Evolutionary conservation across 1,140 invertebrate genomes (phyloP).

Genomic region (Helicoverpa armigera): DNA sequence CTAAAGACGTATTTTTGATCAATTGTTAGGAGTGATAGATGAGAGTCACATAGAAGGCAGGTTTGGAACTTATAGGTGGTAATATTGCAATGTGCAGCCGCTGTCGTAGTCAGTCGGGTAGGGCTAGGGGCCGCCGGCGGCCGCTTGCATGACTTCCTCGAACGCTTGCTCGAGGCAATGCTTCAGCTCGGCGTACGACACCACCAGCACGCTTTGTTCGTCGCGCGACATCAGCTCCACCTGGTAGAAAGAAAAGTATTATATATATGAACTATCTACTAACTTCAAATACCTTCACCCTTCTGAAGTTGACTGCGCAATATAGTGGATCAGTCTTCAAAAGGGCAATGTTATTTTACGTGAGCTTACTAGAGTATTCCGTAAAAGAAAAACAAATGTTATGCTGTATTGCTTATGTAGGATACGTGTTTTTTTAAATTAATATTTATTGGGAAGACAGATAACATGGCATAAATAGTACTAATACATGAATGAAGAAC

Average conservation of each 20-base stretch:
- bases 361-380: no score
- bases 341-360: no score
- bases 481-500: no score
- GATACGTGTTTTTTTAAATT: no score
- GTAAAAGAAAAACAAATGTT: no score
- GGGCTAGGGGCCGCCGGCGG: conserved; percentile 55
- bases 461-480: no score
- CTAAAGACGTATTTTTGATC: conserved; percentile 13
- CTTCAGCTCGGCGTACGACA: conserved; percentile 97
- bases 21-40: not conserved
- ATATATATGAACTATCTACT: not conserved
- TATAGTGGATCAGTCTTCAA: no score
- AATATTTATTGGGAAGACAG: no score
- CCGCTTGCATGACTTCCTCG: conserved; percentile 89
- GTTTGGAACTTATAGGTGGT: conserved; percentile 6
- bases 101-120: not conserved
- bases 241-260: conserved; percentile 79
- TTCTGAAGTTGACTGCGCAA: no score
- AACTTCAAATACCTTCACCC: no score
- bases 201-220: conserved; percentile 97
- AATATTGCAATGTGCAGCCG: conserved; percentile 40
- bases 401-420: no score
- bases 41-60: conserved; percentile 33
- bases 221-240: conserved; percentile 98
- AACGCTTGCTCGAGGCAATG: conserved; percentile 98